Conservation (phyloP, 2,113 vertebrate species). For the Sceloporus tristichus region DNA sequence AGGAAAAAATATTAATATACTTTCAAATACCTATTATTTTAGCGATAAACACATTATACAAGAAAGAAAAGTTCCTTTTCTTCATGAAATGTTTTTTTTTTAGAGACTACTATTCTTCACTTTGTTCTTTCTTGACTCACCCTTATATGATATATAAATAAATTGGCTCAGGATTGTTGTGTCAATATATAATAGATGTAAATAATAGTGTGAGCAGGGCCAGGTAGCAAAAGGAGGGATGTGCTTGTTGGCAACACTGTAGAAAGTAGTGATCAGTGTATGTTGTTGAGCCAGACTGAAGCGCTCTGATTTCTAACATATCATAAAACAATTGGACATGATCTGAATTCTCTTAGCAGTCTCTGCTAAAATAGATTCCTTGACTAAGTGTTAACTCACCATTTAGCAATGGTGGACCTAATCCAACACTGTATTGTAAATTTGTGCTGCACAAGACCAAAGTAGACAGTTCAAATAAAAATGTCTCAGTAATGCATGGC, state of each 20-base stretch:
- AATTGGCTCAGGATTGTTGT: too few species aligned
- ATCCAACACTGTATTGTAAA: too few species aligned
- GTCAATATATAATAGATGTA: not conserved
- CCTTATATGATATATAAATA: not conserved
- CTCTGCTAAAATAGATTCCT: too few species aligned
- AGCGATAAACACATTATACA: not conserved
- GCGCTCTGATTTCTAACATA: not conserved
- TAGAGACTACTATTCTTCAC: not conserved
- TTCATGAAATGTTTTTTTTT: not conserved
- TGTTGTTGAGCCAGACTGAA: not conserved
- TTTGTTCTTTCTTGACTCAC: not conserved
- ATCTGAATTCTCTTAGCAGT: too few species aligned
- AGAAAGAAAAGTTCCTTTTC: not conserved
- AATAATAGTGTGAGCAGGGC: too few species aligned
- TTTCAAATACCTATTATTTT: constrained; percentile 22
- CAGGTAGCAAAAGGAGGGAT: not conserved
- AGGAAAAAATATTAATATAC: constrained; percentile 32
- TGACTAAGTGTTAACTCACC: too few species aligned
- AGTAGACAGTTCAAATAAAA: too few species aligned
- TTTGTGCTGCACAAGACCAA: too few species aligned
- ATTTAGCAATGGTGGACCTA: too few species aligned
- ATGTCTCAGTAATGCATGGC: too few species aligned
- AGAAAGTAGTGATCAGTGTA: not conserved
- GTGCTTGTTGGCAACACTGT: not conserved
- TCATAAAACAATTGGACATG: not conserved